A percentile compares a stretch with the other conserved stretches of the same genome.
phyloP scores from a whole-genome alignment of 2,888 invertebrate species.

The Ormyrus pomaceus region DNA sequence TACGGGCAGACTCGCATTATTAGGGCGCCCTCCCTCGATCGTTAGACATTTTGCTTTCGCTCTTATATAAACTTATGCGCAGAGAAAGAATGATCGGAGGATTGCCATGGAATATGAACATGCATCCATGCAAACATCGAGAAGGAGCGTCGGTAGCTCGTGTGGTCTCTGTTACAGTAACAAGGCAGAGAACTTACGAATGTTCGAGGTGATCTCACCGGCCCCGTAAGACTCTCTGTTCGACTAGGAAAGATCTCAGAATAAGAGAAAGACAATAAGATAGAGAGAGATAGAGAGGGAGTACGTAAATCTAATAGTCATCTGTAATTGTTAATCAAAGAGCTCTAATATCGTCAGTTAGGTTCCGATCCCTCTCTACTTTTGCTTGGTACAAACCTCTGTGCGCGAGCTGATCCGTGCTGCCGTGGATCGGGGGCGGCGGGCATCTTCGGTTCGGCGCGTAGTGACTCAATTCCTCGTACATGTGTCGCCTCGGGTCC shows the following conservation, averaged over 20 bases:
- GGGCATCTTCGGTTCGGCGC: constrained; percentile 76
- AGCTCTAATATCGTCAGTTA: not conserved
- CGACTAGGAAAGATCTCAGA: constrained; percentile 19
- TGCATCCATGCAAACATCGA: constrained; percentile 48
- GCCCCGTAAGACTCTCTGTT: constrained; percentile 30
- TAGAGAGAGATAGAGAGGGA: not conserved
- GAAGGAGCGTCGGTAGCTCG: constrained; percentile 29
- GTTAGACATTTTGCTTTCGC: not conserved
- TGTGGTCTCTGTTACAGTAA: constrained; percentile 17
- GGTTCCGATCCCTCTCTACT: constrained; percentile 27
- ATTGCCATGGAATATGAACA: constrained; percentile 11
- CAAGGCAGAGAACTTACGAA: constrained; percentile 46
- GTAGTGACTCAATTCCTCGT: constrained; percentile 88
- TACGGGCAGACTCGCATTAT: not conserved
- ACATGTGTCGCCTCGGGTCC: constrained; percentile 93
- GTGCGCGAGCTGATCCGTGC: constrained; percentile 76
- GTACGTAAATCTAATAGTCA: not conserved
- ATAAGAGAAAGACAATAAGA: constrained; percentile 9
- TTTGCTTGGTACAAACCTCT: constrained; percentile 72
- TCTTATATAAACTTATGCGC: not conserved
- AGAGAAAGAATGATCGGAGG: not conserved
- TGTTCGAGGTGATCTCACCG: constrained; percentile 23
- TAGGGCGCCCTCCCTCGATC: no score
- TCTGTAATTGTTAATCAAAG: no score
- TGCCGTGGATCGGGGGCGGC: constrained; percentile 79